phyloP scores from a whole-genome alignment of 1,140 invertebrate species.

The Hormaphis cornu region DNA sequence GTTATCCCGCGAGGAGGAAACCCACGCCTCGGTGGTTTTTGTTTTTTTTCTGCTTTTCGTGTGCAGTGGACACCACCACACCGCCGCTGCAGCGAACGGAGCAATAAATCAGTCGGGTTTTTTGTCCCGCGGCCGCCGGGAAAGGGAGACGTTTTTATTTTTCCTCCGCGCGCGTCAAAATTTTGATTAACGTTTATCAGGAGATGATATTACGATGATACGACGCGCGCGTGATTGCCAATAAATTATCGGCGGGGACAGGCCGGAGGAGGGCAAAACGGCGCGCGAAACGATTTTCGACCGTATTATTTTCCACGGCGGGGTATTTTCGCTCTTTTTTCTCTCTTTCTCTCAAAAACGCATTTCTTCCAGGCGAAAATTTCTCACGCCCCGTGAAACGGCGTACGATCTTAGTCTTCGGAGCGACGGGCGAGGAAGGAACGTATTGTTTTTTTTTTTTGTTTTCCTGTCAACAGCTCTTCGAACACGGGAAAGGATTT shows the following conservation, averaged over 20 bases:
- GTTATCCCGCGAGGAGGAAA: slow-evolving; percentile 25
- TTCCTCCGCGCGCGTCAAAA: slow-evolving; percentile 18
- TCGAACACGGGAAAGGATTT: no score
- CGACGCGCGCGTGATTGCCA: neutral
- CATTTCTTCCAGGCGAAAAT: no score
- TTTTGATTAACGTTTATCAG: slow-evolving; percentile 30
- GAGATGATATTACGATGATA: slow-evolving; percentile 6
- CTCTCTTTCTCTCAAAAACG: no score
- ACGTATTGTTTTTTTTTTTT: no score
- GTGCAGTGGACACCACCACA: slow-evolving; percentile 4
- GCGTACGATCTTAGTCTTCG: no score
- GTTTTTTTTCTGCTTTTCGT: neutral
- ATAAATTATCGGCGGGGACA: slow-evolving; percentile 1
- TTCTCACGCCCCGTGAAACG: no score
- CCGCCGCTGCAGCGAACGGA: neutral
- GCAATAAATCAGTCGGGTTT: slow-evolving; percentile 17
- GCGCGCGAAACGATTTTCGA: no score
- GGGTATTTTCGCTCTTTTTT: no score
- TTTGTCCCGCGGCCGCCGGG: neutral
- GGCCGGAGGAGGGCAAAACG: neutral
- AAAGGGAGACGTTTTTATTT: neutral
- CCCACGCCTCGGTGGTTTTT: neutral
- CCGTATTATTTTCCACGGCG: no score
- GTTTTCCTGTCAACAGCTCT: no score
- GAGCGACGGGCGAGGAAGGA: no score